Conservation (phyloP, 1,140 invertebrate genomes). For the Plodia interpunctella region DNA sequence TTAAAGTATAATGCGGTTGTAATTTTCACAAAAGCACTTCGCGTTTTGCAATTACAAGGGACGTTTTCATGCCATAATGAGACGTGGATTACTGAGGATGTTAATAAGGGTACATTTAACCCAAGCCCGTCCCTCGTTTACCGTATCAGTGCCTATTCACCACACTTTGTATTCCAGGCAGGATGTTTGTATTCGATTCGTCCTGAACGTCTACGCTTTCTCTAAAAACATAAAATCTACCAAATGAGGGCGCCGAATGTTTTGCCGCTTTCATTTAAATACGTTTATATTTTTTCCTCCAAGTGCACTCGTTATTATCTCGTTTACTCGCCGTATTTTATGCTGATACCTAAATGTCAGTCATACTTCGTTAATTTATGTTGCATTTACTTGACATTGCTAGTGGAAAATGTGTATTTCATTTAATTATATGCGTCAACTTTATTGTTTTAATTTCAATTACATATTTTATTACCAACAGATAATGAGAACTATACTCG, state of each 20-base stretch:
- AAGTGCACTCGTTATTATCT: neutral
- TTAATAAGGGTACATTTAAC: neutral
- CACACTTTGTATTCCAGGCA: neutral
- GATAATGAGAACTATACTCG: too few relatives aligned
- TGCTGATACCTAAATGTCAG: too few relatives aligned
- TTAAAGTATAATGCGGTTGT: neutral
- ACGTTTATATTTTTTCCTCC: neutral
- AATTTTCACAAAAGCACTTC: neutral
- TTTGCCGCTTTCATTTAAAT: neutral
- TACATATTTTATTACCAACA: too few relatives aligned
- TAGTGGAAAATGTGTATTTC: too few relatives aligned
- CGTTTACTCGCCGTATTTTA: neutral
- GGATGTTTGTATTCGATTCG: neutral
- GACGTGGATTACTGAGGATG: neutral
- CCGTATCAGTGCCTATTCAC: neutral
- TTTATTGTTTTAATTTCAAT: too few relatives aligned
- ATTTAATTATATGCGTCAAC: too few relatives aligned
- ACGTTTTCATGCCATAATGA: too few relatives aligned
- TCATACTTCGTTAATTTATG: too few relatives aligned
- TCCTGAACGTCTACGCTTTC: neutral
- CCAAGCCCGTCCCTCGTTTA: neutral
- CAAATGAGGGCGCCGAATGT: neutral
- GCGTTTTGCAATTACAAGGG: neutral
- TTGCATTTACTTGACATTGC: too few relatives aligned
- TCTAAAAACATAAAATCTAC: conserved; percentile 7